Evolutionary conservation across 2,113 vertebrate genomes (phyloP).

Genomic region (Corydoras maculifer): DNA sequence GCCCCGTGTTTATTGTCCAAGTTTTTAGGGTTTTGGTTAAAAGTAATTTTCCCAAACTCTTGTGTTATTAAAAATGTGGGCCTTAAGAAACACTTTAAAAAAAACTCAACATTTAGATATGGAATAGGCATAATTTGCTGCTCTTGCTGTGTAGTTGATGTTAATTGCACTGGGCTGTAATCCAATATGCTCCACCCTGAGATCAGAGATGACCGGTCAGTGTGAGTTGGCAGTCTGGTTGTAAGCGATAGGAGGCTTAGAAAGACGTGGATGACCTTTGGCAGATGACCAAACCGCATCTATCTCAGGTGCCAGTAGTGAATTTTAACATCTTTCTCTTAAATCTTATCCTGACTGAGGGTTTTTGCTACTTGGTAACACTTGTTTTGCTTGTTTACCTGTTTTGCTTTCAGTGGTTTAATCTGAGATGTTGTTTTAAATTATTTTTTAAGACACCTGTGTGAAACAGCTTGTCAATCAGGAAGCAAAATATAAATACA

Average conservation of each 20-base stretch:
- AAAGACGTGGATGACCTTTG: conserved; percentile 21
- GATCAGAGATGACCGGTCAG: conserved; percentile 25
- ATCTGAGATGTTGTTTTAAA: too few species aligned
- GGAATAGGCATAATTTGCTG: not conserved
- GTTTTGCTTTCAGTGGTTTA: too few species aligned
- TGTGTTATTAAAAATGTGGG: too few species aligned
- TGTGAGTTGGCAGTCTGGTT: conserved; percentile 14
- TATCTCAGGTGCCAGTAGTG: conserved; percentile 3
- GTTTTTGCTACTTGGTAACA: not conserved
- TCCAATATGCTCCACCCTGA: conserved; percentile 22
- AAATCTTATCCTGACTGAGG: not conserved
- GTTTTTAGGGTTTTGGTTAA: too few species aligned
- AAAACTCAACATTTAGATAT: not conserved
- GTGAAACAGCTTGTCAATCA: too few species aligned
- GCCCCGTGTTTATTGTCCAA: too few species aligned
- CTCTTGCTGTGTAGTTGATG: conserved; percentile 31
- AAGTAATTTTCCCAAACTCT: too few species aligned
- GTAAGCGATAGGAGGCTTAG: conserved; percentile 22
- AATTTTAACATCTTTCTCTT: conserved; percentile 17
- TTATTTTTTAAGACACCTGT: too few species aligned
- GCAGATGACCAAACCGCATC: conserved; percentile 29
- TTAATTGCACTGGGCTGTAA: conserved; percentile 20
- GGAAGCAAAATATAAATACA: too few species aligned
- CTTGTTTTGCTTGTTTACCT: too few species aligned
- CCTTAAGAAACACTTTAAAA: too few species aligned